Evolutionary conservation across 2,888 invertebrate species (phyloP).

Genomic region (Saturnia pavonia): DNA sequence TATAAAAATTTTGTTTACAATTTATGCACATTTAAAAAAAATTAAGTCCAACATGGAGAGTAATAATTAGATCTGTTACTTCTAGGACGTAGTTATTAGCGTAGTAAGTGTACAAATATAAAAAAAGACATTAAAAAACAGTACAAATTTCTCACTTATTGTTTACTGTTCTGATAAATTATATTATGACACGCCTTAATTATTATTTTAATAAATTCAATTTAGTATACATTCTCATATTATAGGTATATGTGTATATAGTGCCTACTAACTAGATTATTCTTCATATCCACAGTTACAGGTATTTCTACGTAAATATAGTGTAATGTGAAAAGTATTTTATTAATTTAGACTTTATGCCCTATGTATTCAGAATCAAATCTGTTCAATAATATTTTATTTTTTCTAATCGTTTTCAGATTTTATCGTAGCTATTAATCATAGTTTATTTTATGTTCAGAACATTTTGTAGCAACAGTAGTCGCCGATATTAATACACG

Average conservation of each 20-base stretch:
- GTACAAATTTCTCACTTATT: neutral
- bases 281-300: neutral
- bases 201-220: no score
- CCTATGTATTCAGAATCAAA: neutral
- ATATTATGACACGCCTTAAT: no score
- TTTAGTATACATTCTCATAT: no score
- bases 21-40: neutral
- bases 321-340: neutral
- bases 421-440: conserved; percentile 8
- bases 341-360: neutral
- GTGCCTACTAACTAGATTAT: neutral
- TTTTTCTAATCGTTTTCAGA: neutral
- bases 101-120: neutral
- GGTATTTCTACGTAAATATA: neutral
- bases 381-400: neutral
- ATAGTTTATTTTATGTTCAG: conserved; percentile 3
- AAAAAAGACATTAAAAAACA: neutral
- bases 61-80: neutral
- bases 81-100: neutral
- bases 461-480: neutral
- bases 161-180: no score
- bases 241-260: neutral
- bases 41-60: neutral
- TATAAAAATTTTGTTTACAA: neutral
- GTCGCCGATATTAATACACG: neutral